These are phyloP conservation scores for Dryadula phaetusa DNA, from an alignment of 2,888 invertebrate species.

Conservation along the genomic window DNA sequence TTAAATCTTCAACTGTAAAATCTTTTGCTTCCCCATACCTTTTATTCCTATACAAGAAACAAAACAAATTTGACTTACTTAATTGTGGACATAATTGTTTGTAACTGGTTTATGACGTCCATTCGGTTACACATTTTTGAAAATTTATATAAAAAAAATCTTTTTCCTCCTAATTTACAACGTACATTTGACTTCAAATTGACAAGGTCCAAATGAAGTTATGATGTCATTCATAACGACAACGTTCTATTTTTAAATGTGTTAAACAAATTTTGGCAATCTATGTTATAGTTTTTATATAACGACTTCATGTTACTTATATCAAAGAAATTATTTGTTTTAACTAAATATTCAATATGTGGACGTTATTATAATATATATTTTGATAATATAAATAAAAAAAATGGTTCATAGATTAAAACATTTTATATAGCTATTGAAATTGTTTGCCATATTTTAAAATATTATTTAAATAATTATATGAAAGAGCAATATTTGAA, in stretches of 20 bases:
- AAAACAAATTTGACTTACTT: slow-evolving; percentile 56
- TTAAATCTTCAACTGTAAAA: too few relatives aligned
- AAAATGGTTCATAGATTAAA: too few relatives aligned
- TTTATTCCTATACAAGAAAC: too few relatives aligned
- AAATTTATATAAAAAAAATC: slow-evolving; percentile 42
- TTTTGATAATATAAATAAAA: too few relatives aligned
- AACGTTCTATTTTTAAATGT: slow-evolving; percentile 8
- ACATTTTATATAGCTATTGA: too few relatives aligned
- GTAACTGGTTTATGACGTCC: slow-evolving; percentile 67
- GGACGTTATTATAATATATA: too few relatives aligned
- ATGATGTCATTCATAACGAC: not conserved
- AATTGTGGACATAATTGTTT: slow-evolving; percentile 70
- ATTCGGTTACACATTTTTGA: slow-evolving; percentile 72
- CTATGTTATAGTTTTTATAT: slow-evolving; percentile 5
- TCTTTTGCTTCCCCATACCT: too few relatives aligned
- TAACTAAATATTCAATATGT: not conserved
- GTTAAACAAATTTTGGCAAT: slow-evolving; percentile 2
- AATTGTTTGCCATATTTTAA: too few relatives aligned
- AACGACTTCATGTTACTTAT: not conserved
- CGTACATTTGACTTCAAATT: slow-evolving; percentile 5
- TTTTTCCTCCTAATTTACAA: slow-evolving; percentile 22
- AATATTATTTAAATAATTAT: too few relatives aligned
- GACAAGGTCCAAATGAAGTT: slow-evolving; percentile 1
- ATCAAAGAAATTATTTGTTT: not conserved
- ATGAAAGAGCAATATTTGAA: too few relatives aligned